A percentile compares a stretch with the other conserved stretches of the same genome.
These are phyloP conservation scores for Ectemnius continuus DNA, from an alignment of 2,888 invertebrate genomes.

Conservation along the genomic window DNA sequence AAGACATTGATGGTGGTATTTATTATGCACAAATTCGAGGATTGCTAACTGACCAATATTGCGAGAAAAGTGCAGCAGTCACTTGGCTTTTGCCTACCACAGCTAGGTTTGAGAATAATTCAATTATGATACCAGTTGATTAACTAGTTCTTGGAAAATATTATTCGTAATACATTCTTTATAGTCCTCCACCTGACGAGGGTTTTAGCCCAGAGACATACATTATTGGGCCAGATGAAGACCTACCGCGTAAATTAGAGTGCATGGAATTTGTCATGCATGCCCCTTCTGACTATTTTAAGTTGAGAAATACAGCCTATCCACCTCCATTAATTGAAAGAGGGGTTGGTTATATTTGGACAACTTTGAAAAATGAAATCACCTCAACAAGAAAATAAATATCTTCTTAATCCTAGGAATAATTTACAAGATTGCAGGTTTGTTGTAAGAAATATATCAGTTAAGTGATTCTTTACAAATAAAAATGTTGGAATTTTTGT, in stretches of 20 bases:
- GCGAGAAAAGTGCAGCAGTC: constrained; percentile 94
- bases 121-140: neutral
- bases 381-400: constrained; percentile 58
- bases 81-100: constrained; percentile 95
- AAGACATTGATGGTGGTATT: constrained; percentile 86
- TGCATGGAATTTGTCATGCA: constrained; percentile 96
- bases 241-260: constrained; percentile 89
- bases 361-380: constrained; percentile 72
- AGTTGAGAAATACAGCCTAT: constrained; percentile 87
- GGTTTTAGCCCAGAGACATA: constrained; percentile 94
- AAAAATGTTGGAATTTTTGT: constrained; percentile 47
- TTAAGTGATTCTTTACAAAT: constrained; percentile 4
- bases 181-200: constrained; percentile 85
- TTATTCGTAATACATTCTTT: constrained; percentile 20
- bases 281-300: constrained; percentile 94
- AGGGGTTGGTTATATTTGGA: constrained; percentile 74
- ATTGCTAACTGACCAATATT: constrained; percentile 93
- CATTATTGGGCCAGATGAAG: constrained; percentile 95
- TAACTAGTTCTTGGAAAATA: neutral
- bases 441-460: neutral
- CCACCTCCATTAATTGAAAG: constrained; percentile 80
- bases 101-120: constrained; percentile 77
- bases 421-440: neutral
- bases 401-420: neutral
- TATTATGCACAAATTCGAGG: constrained; percentile 95